phyloP scores from a whole-genome alignment of 2,888 invertebrate genomes.

The Drosophila setosimentum region DNA sequence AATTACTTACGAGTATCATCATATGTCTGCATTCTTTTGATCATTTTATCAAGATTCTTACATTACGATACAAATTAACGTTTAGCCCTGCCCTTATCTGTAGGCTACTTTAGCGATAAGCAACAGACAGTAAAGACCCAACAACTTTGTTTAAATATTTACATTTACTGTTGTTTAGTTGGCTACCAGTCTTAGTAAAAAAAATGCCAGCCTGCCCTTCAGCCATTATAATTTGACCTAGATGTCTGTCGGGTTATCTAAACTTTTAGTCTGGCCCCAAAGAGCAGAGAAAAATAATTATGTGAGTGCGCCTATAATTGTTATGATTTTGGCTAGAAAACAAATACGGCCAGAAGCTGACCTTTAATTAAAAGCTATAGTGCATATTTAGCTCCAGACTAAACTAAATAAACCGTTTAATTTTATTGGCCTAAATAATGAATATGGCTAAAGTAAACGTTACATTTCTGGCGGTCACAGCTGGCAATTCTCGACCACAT shows the following conservation, averaged over 20 bases:
- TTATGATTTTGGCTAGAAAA: not conserved
- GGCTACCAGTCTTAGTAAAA: slow-evolving; percentile 38
- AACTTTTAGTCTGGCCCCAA: slow-evolving; percentile 6
- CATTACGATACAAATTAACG: slow-evolving; percentile 39
- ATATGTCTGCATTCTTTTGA: slow-evolving; percentile 45
- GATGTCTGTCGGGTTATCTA: slow-evolving; percentile 35
- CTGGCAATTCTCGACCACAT: slow-evolving; percentile 37
- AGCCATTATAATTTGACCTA: slow-evolving; percentile 42
- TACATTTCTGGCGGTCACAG: slow-evolving; percentile 44
- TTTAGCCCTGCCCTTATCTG: slow-evolving; percentile 48
- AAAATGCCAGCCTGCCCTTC: slow-evolving; percentile 44
- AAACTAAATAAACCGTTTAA: slow-evolving; percentile 48
- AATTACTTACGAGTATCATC: slow-evolving; percentile 46
- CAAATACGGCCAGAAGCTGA: slow-evolving; percentile 16
- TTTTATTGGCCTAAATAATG: slow-evolving; percentile 68
- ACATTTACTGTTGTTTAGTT: slow-evolving; percentile 28
- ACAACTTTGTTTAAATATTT: slow-evolving; percentile 57
- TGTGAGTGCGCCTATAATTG: slow-evolving; percentile 17
- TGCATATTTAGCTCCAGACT: slow-evolving; percentile 27
- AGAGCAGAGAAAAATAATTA: slow-evolving; percentile 4
- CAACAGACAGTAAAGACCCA: slow-evolving; percentile 17
- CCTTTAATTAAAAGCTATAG: slow-evolving; percentile 51
- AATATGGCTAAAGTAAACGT: slow-evolving; percentile 45
- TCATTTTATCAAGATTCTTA: slow-evolving; percentile 35
- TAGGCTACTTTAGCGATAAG: slow-evolving; percentile 40